Conservation (phyloP, 2,888 invertebrate genomes). For the Timema podura region DNA sequence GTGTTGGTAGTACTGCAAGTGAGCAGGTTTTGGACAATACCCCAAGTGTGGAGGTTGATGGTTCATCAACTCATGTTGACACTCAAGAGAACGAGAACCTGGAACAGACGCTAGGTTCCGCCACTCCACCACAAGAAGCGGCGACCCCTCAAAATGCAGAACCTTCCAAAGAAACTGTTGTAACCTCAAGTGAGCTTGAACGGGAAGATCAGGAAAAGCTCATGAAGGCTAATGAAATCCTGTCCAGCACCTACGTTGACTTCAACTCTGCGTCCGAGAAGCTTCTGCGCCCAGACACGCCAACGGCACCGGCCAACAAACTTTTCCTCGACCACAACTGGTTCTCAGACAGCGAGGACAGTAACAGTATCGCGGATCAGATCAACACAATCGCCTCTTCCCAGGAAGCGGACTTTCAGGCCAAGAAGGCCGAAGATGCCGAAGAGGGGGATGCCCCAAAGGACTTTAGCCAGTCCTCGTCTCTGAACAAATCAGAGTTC, state of each 20-base stretch:
- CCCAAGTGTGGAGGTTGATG: conserved; percentile 9
- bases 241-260: conserved; percentile 36
- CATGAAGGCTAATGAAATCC: conserved; percentile 34
- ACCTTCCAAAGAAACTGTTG: neutral
- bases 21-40: neutral
- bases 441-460: conserved; percentile 1
- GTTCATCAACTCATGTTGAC: neutral
- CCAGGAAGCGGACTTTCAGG: conserved; percentile 15
- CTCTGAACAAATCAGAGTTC: neutral
- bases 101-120: conserved; percentile 6
- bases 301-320: conserved; percentile 38
- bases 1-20: conserved; percentile 40
- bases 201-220: conserved; percentile 31
- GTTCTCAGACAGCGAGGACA: conserved; percentile 44
- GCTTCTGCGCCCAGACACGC: conserved; percentile 24
- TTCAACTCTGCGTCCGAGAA: conserved; percentile 34
- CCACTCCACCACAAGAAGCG: neutral
- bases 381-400: conserved; percentile 26
- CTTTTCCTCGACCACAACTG: conserved; percentile 44
- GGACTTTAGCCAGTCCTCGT: conserved; percentile 7
- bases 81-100: neutral
- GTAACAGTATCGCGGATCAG: conserved; percentile 31
- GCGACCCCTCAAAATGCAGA: neutral
- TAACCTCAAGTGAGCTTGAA: conserved; percentile 23
- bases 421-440: neutral